Evolutionary conservation across 2,113 vertebrate genomes (phyloP), one percentile per base, ranked within the genome.

Genomic region (Sinocyclocheilus rhinocerous): DNA sequence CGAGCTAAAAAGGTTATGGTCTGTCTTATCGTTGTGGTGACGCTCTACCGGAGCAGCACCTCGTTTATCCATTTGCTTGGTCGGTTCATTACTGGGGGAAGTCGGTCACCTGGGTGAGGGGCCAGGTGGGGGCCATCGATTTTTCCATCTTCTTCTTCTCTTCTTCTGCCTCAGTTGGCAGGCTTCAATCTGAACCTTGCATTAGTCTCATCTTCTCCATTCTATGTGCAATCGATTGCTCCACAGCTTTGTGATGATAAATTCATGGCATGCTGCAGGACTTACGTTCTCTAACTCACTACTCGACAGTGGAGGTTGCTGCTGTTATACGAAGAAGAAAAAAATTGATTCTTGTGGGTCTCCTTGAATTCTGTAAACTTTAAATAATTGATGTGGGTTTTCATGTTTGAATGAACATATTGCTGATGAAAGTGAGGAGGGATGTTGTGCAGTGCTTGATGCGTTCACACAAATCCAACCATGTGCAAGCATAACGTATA

Each of bases 151-250:
- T 89, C 86, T 89, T 86, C 81, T 69, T 80, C 87, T 84, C 78
- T 73, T 48, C 67, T 85, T 90, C 69, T 50, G 85, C 87, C 81
- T 85, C 50, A 70, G 87, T 86, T 83, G 84, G 83, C 88, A 87
- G 81, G 82, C 13, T 86, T 85, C 79, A 88, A 86, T 86, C 87
- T 88, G 69, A 88, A 84, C 76, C 39, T 75, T 90, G 87, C 91
- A 93, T 93, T 93, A 93, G 89, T 88, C 75, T 84, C 76, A 89
- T 91, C 86, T 88, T 91, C 89, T 85, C 81, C 82, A 42, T 87
- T 83, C 81, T 90, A 80, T 84, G 61, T 63, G 70, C 77, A 93
- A 95, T 95, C 45, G 93, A 94, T 93, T 86, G 10, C 69, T 69
- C 84, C 81, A 55, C 88, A 85, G 87, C 83, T 88, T 76, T 88